A percentile compares a stretch with the other conserved stretches of the same genome.
phyloP scores from a whole-genome alignment of 2,797 vertebrate genomes.

The Rhynchotus rufescens region DNA sequence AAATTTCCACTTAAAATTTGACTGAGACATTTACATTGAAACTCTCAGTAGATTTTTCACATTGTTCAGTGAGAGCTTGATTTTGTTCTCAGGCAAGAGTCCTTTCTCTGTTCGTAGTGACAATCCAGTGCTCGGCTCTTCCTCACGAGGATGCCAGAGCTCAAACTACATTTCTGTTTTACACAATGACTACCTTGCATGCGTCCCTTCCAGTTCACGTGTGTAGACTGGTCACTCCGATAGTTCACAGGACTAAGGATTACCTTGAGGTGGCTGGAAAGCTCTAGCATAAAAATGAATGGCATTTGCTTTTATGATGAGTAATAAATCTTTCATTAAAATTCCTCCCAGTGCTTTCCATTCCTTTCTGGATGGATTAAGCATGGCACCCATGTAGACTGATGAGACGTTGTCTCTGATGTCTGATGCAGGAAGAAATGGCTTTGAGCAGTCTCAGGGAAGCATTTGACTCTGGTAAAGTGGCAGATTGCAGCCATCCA shows the following conservation, averaged over 20 bases:
- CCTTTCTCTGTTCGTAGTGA: not conserved
- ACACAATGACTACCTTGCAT: not conserved
- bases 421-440: not conserved
- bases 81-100: not conserved
- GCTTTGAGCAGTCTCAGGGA: not conserved
- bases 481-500: not conserved
- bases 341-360: not conserved
- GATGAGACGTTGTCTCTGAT: not conserved
- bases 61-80: not conserved
- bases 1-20: not conserved
- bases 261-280: not conserved
- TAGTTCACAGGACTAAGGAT: not conserved
- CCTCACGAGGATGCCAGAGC: not conserved
- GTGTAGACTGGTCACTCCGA: not conserved
- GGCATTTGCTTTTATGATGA: not conserved
- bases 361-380: constrained; percentile 28
- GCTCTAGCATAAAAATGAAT: not conserved
- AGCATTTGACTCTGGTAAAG: not conserved
- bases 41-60: not conserved
- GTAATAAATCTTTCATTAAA: constrained; percentile 21
- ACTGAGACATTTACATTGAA: not conserved
- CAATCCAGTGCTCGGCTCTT: not conserved
- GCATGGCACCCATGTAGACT: not conserved
- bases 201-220: not conserved
- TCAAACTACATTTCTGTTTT: not conserved